Conservation (phyloP, 2,888 invertebrate genomes). For the Tetragonula carbonaria region DNA sequence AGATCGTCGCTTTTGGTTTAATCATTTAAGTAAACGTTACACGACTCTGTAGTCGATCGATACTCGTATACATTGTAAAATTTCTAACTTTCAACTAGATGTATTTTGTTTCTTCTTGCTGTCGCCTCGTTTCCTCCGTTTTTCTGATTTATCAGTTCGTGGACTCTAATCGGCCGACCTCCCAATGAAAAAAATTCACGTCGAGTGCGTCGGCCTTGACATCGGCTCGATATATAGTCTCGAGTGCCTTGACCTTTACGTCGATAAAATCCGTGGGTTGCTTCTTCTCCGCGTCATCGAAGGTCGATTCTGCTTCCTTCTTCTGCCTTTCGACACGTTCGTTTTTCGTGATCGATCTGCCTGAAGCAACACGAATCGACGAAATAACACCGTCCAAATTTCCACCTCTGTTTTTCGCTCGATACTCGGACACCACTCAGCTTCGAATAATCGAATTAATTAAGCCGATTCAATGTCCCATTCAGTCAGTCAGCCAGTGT, state of each 20-base stretch:
- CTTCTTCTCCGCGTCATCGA: slow-evolving; percentile 56
- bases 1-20: neutral
- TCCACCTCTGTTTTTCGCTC: slow-evolving; percentile 14
- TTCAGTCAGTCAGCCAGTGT: slow-evolving; percentile 17
- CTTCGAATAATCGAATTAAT: slow-evolving; percentile 28
- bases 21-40: neutral
- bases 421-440: neutral
- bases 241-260: slow-evolving; percentile 68
- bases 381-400: neutral
- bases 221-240: slow-evolving; percentile 50
- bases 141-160: neutral
- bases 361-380: slow-evolving; percentile 33
- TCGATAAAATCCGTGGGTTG: slow-evolving; percentile 54
- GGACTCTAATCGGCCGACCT: slow-evolving; percentile 21
- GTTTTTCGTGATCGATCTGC: slow-evolving; percentile 43
- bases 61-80: neutral
- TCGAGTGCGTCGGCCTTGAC: slow-evolving; percentile 61
- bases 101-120: neutral
- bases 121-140: neutral
- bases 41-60: neutral
- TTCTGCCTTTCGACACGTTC: slow-evolving; percentile 43
- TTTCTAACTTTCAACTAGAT: neutral
- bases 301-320: slow-evolving; percentile 46
- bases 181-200: slow-evolving; percentile 18
- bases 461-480: slow-evolving; percentile 31